These are phyloP conservation scores for Plutomurus gul DNA, from an alignment of 1,140 invertebrate species.

Conservation along the genomic window DNA sequence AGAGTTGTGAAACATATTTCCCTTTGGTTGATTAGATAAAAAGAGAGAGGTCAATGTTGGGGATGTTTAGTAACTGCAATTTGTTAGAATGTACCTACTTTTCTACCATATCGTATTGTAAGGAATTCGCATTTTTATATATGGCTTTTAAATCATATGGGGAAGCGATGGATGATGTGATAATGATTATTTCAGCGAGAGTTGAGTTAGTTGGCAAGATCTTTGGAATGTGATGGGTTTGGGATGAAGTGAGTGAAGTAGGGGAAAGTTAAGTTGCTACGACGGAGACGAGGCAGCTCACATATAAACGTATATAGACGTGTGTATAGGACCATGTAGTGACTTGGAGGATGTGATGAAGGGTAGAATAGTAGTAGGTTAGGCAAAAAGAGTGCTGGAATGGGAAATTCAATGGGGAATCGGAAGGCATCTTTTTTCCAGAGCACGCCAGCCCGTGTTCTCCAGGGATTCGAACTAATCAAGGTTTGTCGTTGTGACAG, in stretches of 20 bases:
- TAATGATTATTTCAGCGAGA: slow-evolving; percentile 26
- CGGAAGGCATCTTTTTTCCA: slow-evolving; percentile 52
- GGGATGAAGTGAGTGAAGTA: neutral
- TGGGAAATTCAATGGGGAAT: slow-evolving; percentile 47
- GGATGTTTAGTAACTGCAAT: too few relatives aligned
- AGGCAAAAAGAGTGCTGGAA: slow-evolving; percentile 41
- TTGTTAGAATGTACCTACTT: too few relatives aligned
- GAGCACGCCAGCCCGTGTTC: slow-evolving; percentile 48
- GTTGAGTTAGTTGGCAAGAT: slow-evolving; percentile 30
- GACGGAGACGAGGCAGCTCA: too few relatives aligned
- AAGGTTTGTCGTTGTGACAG: slow-evolving; percentile 54
- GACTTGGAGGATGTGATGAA: slow-evolving; percentile 37
- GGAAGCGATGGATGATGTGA: slow-evolving; percentile 30
- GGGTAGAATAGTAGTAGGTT: slow-evolving; percentile 31
- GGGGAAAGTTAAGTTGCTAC: neutral
- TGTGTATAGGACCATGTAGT: neutral
- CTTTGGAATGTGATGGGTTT: neutral
- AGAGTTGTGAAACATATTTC: too few relatives aligned
- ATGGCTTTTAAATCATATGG: slow-evolving; percentile 21
- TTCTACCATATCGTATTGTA: too few relatives aligned
- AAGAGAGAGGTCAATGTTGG: too few relatives aligned
- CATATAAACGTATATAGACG: neutral
- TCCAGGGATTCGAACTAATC: slow-evolving; percentile 53
- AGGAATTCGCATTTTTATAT: too few relatives aligned
- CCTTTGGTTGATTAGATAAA: too few relatives aligned